Percentiles rank a stretch among this genome's conserved stretches.
Conservation (phyloP, 2,113 vertebrate species). For the Leuciscus idus region DNA sequence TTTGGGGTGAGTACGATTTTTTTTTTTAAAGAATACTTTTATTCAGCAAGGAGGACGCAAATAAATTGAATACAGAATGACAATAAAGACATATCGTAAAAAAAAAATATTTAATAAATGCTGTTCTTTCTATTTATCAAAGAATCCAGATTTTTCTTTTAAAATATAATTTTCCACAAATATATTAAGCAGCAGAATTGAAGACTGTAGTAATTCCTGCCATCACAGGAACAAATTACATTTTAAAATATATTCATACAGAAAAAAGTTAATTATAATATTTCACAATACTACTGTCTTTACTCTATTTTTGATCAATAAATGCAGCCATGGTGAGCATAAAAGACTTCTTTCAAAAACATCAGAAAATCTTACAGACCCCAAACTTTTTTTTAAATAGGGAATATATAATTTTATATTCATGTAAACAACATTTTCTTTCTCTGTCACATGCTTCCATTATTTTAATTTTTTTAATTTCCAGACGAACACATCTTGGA, state of each 20-base stretch:
- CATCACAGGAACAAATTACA: neutral
- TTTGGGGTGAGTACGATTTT: neutral
- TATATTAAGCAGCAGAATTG: neutral
- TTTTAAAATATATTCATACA: neutral
- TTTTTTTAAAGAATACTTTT: neutral
- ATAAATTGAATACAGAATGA: neutral
- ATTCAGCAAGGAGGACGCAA: neutral
- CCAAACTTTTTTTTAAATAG: neutral
- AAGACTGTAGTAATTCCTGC: neutral
- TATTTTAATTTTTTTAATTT: neutral
- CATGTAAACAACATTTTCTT: neutral
- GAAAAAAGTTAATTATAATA: neutral
- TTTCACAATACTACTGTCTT: too few species aligned
- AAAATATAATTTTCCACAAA: neutral
- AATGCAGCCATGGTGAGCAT: neutral
- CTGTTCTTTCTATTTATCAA: too few species aligned
- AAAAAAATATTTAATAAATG: too few species aligned
- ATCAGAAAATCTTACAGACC: neutral
- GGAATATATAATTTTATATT: neutral
- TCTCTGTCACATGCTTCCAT: slow-evolving; percentile 8
- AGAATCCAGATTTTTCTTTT: too few species aligned
- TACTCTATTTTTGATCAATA: neutral
- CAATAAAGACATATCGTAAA: neutral
- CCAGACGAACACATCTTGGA: neutral
- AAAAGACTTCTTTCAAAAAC: neutral